Evolutionary conservation across 1,140 invertebrate genomes (phyloP).

Genomic region (Nilaparvata lugens): DNA sequence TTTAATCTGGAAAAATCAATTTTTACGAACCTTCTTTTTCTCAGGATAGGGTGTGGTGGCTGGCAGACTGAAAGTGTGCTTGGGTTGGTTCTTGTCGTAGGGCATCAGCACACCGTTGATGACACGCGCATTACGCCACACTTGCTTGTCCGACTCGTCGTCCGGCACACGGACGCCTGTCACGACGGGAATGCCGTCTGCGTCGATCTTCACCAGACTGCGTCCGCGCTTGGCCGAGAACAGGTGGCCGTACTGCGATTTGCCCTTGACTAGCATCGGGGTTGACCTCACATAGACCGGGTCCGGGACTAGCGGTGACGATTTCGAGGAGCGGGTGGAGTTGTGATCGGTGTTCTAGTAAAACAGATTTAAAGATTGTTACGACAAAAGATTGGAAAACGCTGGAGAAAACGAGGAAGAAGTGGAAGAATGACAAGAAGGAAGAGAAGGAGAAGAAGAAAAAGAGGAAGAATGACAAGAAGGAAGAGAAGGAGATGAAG

Average conservation of each 20-base stretch:
- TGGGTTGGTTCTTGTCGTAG: slow-evolving; percentile 21
- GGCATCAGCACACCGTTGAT: slow-evolving; percentile 65
- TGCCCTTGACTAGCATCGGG: slow-evolving; percentile 44
- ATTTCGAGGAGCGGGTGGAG: not conserved
- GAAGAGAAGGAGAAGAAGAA: too few species aligned
- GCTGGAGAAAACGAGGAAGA: too few species aligned
- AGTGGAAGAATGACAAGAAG: too few species aligned
- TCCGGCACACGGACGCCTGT: slow-evolving; percentile 72
- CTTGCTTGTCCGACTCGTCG: slow-evolving; percentile 67
- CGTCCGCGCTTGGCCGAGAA: slow-evolving; percentile 39
- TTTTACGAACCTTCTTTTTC: slow-evolving; percentile 10
- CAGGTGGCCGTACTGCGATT: slow-evolving; percentile 35
- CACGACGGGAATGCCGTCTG: slow-evolving; percentile 65
- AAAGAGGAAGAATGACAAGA: too few species aligned
- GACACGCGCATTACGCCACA: slow-evolving; percentile 76
- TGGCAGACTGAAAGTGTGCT: slow-evolving; percentile 3
- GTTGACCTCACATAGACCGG: slow-evolving; percentile 56
- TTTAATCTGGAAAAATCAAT: too few species aligned
- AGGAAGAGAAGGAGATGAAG: too few species aligned
- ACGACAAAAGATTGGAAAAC: too few species aligned
- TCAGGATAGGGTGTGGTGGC: not conserved
- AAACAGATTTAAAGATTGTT: too few species aligned
- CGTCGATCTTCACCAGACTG: slow-evolving; percentile 47
- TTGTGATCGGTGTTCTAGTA: too few species aligned
- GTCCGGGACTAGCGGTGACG: slow-evolving; percentile 40